Evolutionary conservation across 2,113 vertebrate genomes (phyloP).

Genomic region (Camelus bactrianus): DNA sequence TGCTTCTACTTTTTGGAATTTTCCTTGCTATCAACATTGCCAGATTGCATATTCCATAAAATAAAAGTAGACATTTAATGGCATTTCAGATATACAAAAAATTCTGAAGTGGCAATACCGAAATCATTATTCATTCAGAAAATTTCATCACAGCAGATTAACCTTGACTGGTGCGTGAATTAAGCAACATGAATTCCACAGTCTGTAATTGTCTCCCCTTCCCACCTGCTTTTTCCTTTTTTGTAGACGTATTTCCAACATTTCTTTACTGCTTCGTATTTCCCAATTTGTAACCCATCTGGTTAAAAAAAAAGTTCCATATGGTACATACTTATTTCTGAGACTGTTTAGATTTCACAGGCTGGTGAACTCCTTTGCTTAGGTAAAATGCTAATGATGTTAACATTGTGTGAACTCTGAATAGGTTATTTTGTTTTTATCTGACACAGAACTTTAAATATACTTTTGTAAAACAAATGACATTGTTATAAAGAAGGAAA

Average conservation of each 20-base stretch:
- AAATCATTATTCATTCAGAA: slow-evolving; percentile 31
- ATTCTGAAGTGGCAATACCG: neutral
- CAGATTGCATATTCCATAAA: neutral
- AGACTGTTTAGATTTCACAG: neutral
- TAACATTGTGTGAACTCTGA: neutral
- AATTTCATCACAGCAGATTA: neutral
- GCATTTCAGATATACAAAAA: slow-evolving; percentile 16
- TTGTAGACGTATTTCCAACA: neutral
- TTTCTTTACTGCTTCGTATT: neutral
- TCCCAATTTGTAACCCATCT: neutral
- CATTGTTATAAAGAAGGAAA: neutral
- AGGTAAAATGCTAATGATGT: slow-evolving; percentile 10
- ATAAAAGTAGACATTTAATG: neutral
- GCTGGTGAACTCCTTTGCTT: neutral
- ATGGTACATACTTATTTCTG: neutral
- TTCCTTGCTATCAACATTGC: neutral
- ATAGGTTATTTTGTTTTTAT: slow-evolving; percentile 6
- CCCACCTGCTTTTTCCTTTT: neutral
- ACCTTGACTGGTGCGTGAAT: neutral
- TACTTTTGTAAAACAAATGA: slow-evolving; percentile 9
- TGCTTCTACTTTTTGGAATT: neutral
- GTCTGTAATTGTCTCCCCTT: neutral
- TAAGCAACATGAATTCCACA: neutral
- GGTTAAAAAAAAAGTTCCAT: neutral
- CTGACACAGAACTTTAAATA: neutral